Evolutionary conservation across 2,888 invertebrate species (phyloP).

Genomic region (Leptogaster cylindrica): DNA sequence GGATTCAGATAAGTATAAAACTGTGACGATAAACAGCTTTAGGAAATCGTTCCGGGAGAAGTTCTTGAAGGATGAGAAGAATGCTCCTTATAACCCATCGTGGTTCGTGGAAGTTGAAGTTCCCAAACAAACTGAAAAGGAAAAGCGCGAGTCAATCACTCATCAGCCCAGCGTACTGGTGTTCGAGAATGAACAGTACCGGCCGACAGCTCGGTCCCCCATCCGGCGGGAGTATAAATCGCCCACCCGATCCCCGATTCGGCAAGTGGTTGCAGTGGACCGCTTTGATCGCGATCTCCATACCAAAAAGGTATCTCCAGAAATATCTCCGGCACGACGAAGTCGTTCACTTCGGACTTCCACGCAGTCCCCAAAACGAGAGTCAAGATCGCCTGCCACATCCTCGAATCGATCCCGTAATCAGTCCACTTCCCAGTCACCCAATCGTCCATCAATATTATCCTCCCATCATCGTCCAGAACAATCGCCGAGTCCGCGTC

Average conservation of each 20-base stretch:
- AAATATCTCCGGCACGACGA: neutral
- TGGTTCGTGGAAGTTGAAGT: conserved; percentile 60
- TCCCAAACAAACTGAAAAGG: conserved; percentile 37
- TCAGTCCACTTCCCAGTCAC: neutral
- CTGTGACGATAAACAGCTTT: conserved; percentile 59
- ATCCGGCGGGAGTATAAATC: conserved; percentile 50
- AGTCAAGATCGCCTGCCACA: neutral
- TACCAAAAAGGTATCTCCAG: conserved; percentile 54
- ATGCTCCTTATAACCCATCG: conserved; percentile 58
- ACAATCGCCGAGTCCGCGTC: conserved; percentile 19
- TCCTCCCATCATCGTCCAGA: neutral
- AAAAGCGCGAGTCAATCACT: conserved; percentile 51
- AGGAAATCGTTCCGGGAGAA: conserved; percentile 60
- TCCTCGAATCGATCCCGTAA: neutral
- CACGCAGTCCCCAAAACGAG: neutral
- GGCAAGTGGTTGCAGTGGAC: conserved; percentile 45
- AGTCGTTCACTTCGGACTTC: too few species aligned
- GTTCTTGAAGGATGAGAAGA: conserved; percentile 55
- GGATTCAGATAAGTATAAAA: conserved; percentile 53
- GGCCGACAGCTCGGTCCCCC: conserved; percentile 58
- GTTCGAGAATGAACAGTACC: conserved; percentile 59
- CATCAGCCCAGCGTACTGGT: conserved; percentile 53
- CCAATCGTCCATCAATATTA: neutral
- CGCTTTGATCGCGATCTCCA: conserved; percentile 50
- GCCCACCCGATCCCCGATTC: conserved; percentile 46